Percentiles rank a stretch among this genome's conserved stretches.
Conservation (phyloP, 1,140 invertebrate genomes). For the Atta colombica region DNA sequence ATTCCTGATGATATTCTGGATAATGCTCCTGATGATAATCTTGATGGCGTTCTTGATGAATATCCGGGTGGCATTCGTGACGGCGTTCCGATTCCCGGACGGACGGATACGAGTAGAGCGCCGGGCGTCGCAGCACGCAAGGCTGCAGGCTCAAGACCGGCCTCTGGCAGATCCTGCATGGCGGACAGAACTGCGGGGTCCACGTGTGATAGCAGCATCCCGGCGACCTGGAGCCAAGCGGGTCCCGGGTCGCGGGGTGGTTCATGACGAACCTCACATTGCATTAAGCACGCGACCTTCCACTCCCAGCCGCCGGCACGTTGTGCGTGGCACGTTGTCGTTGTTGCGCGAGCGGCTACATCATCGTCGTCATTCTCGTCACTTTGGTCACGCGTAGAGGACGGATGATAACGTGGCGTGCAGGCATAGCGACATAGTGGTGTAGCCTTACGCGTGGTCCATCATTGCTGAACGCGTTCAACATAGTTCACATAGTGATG, state of each 20-base stretch:
- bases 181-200: conserved; percentile 82
- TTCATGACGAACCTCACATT: conserved; percentile 86
- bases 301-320: conserved; percentile 28
- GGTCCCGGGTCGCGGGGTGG: conserved; percentile 85
- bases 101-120: conserved; percentile 61
- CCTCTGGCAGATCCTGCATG: conserved; percentile 82
- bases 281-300: conserved; percentile 71
- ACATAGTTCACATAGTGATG: conserved; percentile 48
- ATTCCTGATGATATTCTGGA: conserved; percentile 11
- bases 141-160: conserved; percentile 81
- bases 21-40: conserved; percentile 16
- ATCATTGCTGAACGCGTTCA: conserved; percentile 34
- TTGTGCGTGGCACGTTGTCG: conserved; percentile 9
- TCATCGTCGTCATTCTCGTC: neutral
- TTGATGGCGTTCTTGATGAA: conserved; percentile 15
- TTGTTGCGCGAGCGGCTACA: conserved; percentile 34
- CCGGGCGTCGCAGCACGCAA: conserved; percentile 70
- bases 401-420: neutral
- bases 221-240: conserved; percentile 85
- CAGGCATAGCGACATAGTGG: conserved; percentile 10
- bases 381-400: conserved; percentile 6
- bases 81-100: conserved; percentile 62
- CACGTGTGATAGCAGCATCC: conserved; percentile 85
- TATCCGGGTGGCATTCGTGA: conserved; percentile 31
- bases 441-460: conserved; percentile 28